Evolutionary conservation across 2,113 vertebrate genomes (phyloP).

Genomic region (Mystacornis crossleyi): DNA sequence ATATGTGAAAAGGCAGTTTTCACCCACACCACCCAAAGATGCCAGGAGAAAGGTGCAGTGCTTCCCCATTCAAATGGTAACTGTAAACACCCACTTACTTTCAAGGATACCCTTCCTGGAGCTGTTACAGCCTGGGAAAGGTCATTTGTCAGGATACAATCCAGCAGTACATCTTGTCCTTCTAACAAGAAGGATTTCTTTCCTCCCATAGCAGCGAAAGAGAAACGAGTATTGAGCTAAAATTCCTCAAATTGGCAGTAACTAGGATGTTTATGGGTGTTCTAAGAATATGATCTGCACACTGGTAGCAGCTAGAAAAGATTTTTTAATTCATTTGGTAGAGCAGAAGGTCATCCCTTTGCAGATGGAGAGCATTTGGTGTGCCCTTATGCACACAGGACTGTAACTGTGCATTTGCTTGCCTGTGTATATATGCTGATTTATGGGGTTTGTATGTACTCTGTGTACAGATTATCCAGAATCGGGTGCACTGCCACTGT

Average conservation of each 20-base stretch:
- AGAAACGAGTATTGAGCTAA: slow-evolving; percentile 54
- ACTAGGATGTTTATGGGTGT: slow-evolving; percentile 62
- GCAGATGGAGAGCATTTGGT: neutral
- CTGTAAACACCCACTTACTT: neutral
- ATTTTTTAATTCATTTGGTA: slow-evolving; percentile 47
- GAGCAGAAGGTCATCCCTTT: slow-evolving; percentile 62
- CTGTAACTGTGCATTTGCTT: neutral
- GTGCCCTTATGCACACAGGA: neutral
- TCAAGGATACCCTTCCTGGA: neutral
- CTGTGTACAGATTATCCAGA: accelerated
- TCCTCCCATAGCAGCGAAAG: slow-evolving; percentile 11
- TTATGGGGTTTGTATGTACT: accelerated
- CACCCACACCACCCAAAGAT: neutral
- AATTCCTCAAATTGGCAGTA: slow-evolving; percentile 73
- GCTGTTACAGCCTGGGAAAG: neutral
- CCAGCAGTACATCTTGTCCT: slow-evolving; percentile 36
- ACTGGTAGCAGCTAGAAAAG: slow-evolving; percentile 22
- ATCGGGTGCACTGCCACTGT: accelerated
- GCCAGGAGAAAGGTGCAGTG: neutral
- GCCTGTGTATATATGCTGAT: neutral
- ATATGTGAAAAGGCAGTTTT: neutral
- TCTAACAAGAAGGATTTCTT: slow-evolving; percentile 59
- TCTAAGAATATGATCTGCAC: slow-evolving; percentile 60
- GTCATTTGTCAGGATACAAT: slow-evolving; percentile 53
- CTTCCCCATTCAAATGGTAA: neutral